Evolutionary conservation across 2,888 invertebrate genomes (phyloP).

Genomic region (Agrilus cyanescens): DNA sequence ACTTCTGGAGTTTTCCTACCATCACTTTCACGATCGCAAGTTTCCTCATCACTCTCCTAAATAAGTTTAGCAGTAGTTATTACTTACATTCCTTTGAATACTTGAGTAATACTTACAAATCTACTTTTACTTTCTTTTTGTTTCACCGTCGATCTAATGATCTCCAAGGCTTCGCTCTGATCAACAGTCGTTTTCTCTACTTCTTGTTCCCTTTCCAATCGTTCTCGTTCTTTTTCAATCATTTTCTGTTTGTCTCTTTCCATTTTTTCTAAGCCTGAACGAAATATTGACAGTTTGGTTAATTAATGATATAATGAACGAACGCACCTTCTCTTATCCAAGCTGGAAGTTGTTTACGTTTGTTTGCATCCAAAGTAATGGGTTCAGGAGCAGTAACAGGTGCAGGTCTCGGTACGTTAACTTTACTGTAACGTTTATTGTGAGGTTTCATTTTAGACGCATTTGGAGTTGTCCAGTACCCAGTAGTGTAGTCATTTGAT

Average conservation of each 20-base stretch:
- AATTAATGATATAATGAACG: neutral
- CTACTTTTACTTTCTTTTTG: conserved; percentile 45
- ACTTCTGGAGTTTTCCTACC: conserved; percentile 20
- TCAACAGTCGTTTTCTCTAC: conserved; percentile 38
- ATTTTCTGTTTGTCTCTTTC: conserved; percentile 86
- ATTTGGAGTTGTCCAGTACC: conserved; percentile 29
- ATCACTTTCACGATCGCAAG: conserved; percentile 41
- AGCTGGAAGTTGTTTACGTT: conserved; percentile 83
- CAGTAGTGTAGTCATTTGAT: conserved; percentile 15
- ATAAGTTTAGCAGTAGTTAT: conserved; percentile 4
- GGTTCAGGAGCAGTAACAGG: conserved; percentile 17
- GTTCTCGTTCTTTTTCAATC: conserved; percentile 63
- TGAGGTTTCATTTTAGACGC: conserved; percentile 32
- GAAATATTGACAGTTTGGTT: neutral
- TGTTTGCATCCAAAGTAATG: conserved; percentile 62
- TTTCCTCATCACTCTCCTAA: conserved; percentile 34
- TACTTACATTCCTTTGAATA: no score
- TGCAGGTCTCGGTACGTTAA: conserved; percentile 28
- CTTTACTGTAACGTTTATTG: conserved; percentile 33
- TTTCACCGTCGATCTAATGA: conserved; percentile 29
- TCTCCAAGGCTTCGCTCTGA: conserved; percentile 41
- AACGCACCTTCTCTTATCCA: conserved; percentile 87
- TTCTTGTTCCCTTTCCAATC: conserved; percentile 47
- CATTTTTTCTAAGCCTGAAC: conserved; percentile 88
- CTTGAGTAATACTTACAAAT: conserved; percentile 39